Conservation (phyloP, 1,140 invertebrate genomes). For the Calliphora vicina region DNA sequence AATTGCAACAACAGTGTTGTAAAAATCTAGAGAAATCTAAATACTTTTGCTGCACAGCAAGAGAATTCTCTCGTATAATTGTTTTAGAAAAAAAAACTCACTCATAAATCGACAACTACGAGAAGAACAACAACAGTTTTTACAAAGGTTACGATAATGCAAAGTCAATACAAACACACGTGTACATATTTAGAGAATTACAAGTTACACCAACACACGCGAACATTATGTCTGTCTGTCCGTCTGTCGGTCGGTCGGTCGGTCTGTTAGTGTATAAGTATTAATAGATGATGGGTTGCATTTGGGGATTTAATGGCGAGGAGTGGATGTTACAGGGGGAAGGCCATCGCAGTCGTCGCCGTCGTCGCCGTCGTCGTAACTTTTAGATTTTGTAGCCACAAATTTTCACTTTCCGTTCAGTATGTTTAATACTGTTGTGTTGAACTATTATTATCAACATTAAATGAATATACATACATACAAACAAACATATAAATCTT, state of each 20-base stretch:
- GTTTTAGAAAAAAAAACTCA: too few relatives aligned
- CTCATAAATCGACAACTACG: neutral
- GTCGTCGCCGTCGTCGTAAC: neutral
- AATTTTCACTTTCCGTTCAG: slow-evolving; percentile 26
- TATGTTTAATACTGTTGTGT: neutral
- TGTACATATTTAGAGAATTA: neutral
- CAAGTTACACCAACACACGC: neutral
- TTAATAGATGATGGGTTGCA: neutral
- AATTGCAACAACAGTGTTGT: neutral
- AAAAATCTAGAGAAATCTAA: neutral
- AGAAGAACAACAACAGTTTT: neutral
- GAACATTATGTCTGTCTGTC: neutral
- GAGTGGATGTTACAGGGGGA: neutral
- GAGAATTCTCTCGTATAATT: neutral
- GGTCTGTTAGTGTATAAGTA: neutral
- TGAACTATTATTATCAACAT: neutral
- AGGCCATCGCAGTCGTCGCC: neutral
- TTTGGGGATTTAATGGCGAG: neutral
- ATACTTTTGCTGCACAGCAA: neutral
- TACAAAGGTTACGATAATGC: slow-evolving; percentile 23
- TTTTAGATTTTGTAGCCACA: neutral
- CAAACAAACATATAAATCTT: too few relatives aligned
- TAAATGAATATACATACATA: too few relatives aligned
- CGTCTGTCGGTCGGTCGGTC: neutral
- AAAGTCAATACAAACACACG: neutral